Conservation (phyloP, 37 sponge, comb jelly and placozoan species). For the Geodia barretti region DNA sequence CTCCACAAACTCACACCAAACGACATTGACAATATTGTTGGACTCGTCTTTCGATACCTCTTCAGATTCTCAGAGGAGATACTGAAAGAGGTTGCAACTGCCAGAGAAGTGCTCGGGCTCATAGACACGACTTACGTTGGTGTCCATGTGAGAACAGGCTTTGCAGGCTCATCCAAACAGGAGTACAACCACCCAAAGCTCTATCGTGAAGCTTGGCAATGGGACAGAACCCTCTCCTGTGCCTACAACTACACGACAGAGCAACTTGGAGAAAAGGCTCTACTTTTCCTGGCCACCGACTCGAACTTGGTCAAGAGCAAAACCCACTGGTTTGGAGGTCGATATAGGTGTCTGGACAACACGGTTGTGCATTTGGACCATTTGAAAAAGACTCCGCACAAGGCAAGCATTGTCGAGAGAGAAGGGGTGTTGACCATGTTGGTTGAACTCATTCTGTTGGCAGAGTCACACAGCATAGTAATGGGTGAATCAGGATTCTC, state of each 20-base stretch:
- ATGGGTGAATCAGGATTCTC: not conserved
- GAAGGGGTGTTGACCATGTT: conserved; percentile 18
- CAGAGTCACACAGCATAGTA: conserved; percentile 19
- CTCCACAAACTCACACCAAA: conserved; percentile 10
- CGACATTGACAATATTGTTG: conserved; percentile 34
- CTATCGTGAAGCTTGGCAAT: not conserved
- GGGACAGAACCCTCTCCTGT: conserved; percentile 23
- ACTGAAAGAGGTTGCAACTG: not conserved
- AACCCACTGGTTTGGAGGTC: too few relatives aligned
- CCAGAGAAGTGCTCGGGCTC: conserved; percentile 12
- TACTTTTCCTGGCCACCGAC: conserved; percentile 37
- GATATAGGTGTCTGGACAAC: conserved; percentile 34
- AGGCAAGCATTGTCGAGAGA: not conserved
- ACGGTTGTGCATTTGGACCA: conserved; percentile 31
- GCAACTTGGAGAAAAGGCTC: not conserved
- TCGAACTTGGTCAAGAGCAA: conserved; percentile 25
- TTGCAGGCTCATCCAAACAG: conserved; percentile 17
- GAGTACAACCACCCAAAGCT: conserved; percentile 21
- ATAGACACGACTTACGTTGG: not conserved
- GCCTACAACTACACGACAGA: conserved; percentile 18
- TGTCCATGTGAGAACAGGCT: conserved; percentile 48
- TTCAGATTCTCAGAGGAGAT: conserved; percentile 21
- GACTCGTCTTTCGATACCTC: conserved; percentile 34
- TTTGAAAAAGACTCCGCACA: conserved; percentile 14
- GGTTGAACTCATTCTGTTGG: conserved; percentile 48